Percentiles rank a stretch among this genome's conserved stretches.
Conservation (phyloP, 2,797 vertebrate genomes). For the Ptychobarbus kaznakovi region DNA sequence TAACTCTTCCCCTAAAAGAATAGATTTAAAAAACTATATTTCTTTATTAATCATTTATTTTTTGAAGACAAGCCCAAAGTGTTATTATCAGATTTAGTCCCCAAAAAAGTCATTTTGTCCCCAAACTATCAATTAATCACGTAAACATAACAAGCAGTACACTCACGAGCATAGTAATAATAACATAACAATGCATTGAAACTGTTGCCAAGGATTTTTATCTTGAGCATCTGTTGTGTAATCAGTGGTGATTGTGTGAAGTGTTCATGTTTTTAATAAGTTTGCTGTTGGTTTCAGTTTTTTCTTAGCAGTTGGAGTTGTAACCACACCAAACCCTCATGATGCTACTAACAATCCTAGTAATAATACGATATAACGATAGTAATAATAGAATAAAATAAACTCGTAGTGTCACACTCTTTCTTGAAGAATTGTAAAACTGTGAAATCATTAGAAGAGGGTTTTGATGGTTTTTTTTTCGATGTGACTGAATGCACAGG, state of each 20-base stretch:
- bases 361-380: background rate
- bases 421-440: conserved; percentile 4
- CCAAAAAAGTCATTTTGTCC: background rate
- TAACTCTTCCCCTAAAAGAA: background rate
- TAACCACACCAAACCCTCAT: conserved; percentile 49
- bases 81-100: background rate
- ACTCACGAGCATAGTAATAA: background rate
- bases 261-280: conserved; percentile 41
- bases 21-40: background rate
- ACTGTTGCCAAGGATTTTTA: conserved; percentile 19
- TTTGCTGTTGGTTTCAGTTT: background rate
- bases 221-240: background rate
- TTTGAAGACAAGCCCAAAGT: background rate
- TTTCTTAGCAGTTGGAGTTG: background rate
- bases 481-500: background rate
- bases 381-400: conserved; percentile 12
- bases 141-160: background rate
- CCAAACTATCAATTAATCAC: background rate
- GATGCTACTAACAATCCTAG: background rate
- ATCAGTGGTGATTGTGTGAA: conserved; percentile 31
- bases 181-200: background rate
- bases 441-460: conserved; percentile 5
- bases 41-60: background rate
- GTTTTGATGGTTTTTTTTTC: background rate
- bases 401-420: background rate